Evolutionary conservation across 2,113 vertebrate species (phyloP), one percentile per base, ranked within the genome.

Genomic region (Erpornis zantholeuca): DNA sequence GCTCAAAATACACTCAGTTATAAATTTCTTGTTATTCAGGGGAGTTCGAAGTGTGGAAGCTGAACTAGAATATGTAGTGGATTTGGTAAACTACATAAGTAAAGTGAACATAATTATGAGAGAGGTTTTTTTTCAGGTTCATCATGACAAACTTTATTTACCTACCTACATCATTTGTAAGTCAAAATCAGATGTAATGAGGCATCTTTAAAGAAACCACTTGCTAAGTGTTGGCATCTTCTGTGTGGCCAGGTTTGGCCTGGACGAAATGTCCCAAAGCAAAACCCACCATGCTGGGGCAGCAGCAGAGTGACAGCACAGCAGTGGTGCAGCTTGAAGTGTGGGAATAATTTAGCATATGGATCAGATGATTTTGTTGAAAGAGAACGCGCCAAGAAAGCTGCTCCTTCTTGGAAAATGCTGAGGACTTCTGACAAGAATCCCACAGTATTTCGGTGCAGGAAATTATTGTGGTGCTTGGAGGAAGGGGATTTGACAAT

Each of bases 331-430:
- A 45, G 45, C 44, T 66, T 15, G 4, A 28, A 88, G 59, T 45
- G 38, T 59, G 76, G 56, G 70, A 92, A 92, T 94, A 81, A 92
- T 90, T 96, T 86, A 92, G 72, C 86, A 86, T 66, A 47, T 35
- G 82, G 79, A 90, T 88, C 50, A 88, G 72, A 86, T 70, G 42
- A 91, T 84, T 91, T 53, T 63, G 22, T 57, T 69, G 76, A 72
- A 90, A 80, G 31, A 35, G 82, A 92, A 83, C 15, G 12, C 93
- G 84, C 82, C 86, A 86, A 93, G 68, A 82, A 90, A 88, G 50
- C 36, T 86, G 50, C 49, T 1, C 9, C 50, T 81, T 72, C 59
- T 71, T 79, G 61, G 59, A 73, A 60, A 25, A 23, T 75, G 65
- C 35, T 14, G 49, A 52, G 65, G 68, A 53, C 38, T 59, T 72